Evolutionary conservation across 2,113 vertebrate genomes (phyloP).

Genomic region (Neolamprologus longior): DNA sequence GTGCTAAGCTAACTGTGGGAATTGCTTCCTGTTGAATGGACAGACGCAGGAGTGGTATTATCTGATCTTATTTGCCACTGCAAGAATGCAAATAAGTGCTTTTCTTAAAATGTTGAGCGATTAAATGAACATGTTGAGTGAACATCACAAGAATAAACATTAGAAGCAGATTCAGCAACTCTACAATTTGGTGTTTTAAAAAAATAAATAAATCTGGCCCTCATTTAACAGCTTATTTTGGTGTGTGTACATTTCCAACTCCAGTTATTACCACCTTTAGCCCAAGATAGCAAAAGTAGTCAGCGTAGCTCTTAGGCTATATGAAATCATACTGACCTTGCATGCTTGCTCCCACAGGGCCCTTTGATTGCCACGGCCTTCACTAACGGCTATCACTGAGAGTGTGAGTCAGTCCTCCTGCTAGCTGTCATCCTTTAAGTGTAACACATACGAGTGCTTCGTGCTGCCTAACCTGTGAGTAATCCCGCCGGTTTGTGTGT

Average conservation of each 20-base stretch:
- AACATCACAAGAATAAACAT: neutral
- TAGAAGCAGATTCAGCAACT: neutral
- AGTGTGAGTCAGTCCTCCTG: conserved; percentile 7
- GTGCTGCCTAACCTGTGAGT: neutral
- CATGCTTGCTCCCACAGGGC: conserved; percentile 73
- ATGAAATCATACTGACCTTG: neutral
- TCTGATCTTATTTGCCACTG: neutral
- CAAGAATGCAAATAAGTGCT: neutral
- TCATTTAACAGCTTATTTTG: neutral
- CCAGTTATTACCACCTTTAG: neutral
- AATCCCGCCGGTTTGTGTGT: neutral
- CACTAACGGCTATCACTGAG: conserved; percentile 99
- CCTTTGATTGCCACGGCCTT: conserved; percentile 99
- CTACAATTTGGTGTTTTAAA: neutral
- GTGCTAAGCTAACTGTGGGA: neutral
- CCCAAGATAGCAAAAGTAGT: neutral
- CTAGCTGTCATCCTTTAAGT: neutral
- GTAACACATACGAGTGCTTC: neutral
- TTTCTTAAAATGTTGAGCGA: neutral
- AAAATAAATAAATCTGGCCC: neutral
- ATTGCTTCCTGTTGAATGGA: neutral
- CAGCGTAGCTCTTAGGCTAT: neutral
- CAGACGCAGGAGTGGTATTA: neutral
- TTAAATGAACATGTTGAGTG: neutral
- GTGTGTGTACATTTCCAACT: neutral